Evolutionary conservation across 2,113 vertebrate species (phyloP), one percentile per base, ranked within the genome.

Genomic region (Callocephalon fimbriatum): DNA sequence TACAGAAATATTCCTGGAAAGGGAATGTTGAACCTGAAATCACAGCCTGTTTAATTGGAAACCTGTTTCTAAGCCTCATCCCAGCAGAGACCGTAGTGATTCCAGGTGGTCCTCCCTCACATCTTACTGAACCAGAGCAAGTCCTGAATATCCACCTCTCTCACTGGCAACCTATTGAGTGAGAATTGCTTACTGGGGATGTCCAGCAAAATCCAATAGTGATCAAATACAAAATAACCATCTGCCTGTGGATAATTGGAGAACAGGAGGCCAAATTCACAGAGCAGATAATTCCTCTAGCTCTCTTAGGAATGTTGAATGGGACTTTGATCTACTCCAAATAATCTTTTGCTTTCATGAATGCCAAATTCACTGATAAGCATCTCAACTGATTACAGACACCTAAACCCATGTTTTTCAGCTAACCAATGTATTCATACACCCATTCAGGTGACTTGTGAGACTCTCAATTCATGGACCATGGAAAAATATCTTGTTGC

Each of bases 201-300:
- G 59, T 72, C 78, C 78, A 93, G 85, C 22, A 93, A 79, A 79
- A 90, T 86, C 82, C 58, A 59, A 31, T 70, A 40, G 66, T 21
- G 58, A 80, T 70, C 62, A 90, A 95, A 72, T 72, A 56, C 61
- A 86, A 76, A 95, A 70, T 73, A 66, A 93, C 90, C 92, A 90
- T 85, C 90, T 95, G 94, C 75, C 71, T 48, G 67, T 56, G 82
- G 66, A 29, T 76, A 96, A 68, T 1, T 86, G 78, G 78, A 79
- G 74, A 92, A 51, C 61, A 93, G 84, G 58, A 86, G 62, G 82
- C 75, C 78, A 88, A 73, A 90, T 56, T 79, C 78, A 27, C 47
- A 47, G 65, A 86, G 61, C 37, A 78, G 73, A 78, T 91, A 78
- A 91, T 71, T 91, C 32, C 67, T 85, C 61, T 29, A 18, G 47